A percentile compares a stretch with the other conserved stretches of the same genome.
phyloP scores from a whole-genome alignment of 2,113 vertebrate species.

The Actenoides lindsayi region DNA sequence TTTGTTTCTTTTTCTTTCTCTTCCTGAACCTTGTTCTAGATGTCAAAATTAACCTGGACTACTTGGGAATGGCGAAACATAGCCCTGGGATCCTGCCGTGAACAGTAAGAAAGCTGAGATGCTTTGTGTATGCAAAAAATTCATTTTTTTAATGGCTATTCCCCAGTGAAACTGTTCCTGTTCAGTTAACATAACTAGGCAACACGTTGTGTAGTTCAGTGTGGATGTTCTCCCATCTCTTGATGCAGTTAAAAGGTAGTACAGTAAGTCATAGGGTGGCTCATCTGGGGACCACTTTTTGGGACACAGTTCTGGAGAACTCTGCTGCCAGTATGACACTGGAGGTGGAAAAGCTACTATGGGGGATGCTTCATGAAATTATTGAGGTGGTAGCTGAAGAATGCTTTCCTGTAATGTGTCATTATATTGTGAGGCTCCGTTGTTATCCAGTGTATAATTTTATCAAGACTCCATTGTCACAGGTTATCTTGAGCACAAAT shows the following conservation, averaged over 20 bases:
- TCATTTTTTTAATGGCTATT: background rate
- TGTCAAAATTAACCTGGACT: constrained; percentile 61
- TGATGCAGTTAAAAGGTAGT: background rate
- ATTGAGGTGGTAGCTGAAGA: background rate
- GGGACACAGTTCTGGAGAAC: background rate
- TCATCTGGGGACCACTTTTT: background rate
- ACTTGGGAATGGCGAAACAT: constrained; percentile 62
- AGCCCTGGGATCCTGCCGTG: constrained; percentile 48
- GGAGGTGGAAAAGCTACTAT: background rate
- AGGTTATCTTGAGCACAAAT: background rate
- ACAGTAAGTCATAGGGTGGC: background rate
- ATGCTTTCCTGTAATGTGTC: background rate
- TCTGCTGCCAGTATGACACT: background rate
- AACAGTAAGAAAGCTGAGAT: constrained; percentile 56
- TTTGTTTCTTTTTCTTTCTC: constrained; percentile 7
- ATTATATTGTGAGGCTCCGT: background rate
- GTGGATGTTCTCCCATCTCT: background rate
- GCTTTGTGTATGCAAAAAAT: background rate
- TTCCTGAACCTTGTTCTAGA: constrained; percentile 50
- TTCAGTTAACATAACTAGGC: background rate
- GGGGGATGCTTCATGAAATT: background rate
- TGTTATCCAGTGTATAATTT: background rate
- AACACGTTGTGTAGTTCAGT: background rate
- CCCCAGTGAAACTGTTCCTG: background rate
- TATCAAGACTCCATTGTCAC: background rate